Evolutionary conservation across 2,113 vertebrate species (phyloP).

Genomic region (Thermophis baileyi): DNA sequence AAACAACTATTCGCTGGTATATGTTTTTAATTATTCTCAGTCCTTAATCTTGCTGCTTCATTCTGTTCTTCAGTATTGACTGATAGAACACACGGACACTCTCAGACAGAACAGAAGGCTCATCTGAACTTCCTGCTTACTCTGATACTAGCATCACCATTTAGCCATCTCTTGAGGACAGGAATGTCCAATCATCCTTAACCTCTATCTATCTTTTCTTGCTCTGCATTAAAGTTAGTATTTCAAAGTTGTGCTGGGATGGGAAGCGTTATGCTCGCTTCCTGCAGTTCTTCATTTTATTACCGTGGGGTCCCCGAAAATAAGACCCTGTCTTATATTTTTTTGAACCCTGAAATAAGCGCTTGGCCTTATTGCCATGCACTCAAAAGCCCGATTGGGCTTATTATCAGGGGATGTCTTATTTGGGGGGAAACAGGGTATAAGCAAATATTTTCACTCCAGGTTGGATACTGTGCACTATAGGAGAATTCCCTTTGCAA

Average conservation of each 20-base stretch:
- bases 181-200: neutral
- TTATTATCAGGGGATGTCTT: no score
- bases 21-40: neutral
- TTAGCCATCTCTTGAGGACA: neutral
- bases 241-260: neutral
- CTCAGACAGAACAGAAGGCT: neutral
- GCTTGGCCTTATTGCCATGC: no score
- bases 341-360: no score
- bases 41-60: neutral
- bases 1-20: neutral
- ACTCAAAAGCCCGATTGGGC: no score
- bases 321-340: no score
- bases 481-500: neutral
- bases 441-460: neutral
- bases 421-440: no score
- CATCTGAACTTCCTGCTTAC: neutral
- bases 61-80: neutral
- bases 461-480: neutral
- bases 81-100: neutral
- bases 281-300: neutral
- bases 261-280: neutral
- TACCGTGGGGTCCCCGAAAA: no score
- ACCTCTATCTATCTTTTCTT: neutral
- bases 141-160: neutral
- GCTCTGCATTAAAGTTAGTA: neutral